Evolutionary conservation across 2,797 vertebrate genomes (phyloP).

Genomic region (Pangasius sanitwongsei): DNA sequence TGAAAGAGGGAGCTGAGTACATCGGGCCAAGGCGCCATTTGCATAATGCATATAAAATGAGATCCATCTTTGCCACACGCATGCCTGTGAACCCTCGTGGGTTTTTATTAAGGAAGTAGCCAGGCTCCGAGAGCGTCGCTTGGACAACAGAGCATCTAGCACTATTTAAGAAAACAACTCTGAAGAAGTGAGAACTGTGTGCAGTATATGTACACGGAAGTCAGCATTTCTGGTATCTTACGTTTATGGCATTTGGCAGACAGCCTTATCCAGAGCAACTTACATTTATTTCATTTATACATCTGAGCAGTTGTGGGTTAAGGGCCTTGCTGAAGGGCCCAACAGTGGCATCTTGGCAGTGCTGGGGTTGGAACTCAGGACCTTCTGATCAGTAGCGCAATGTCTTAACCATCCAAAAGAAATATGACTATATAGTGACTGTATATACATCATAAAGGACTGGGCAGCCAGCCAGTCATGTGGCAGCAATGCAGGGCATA

Average conservation of each 20-base stretch:
- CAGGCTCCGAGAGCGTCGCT: not conserved
- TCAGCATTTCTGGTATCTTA: not conserved
- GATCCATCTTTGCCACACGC: slow-evolving; percentile 56
- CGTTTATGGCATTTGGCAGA: too few species aligned
- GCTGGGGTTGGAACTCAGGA: too few species aligned
- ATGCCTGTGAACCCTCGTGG: slow-evolving; percentile 51
- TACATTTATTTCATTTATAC: too few species aligned
- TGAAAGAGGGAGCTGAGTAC: slow-evolving; percentile 38
- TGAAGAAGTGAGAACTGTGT: not conserved
- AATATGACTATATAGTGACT: not conserved
- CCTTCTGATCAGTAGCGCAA: too few species aligned
- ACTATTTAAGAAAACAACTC: not conserved
- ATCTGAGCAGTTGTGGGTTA: too few species aligned
- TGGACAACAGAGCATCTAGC: not conserved
- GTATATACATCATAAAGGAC: not conserved
- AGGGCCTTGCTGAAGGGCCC: too few species aligned
- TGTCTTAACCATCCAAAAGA: not conserved
- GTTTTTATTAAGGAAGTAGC: slow-evolving; percentile 41
- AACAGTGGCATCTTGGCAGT: too few species aligned
- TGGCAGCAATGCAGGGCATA: not conserved
- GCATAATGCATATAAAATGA: slow-evolving; percentile 62
- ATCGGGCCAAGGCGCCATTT: slow-evolving; percentile 51
- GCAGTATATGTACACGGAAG: not conserved
- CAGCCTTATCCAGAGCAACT: too few species aligned
- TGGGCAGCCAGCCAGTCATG: not conserved